These are phyloP conservation scores for Calameuta idolon DNA, from an alignment of 2,888 invertebrate species.

Conservation along the genomic window DNA sequence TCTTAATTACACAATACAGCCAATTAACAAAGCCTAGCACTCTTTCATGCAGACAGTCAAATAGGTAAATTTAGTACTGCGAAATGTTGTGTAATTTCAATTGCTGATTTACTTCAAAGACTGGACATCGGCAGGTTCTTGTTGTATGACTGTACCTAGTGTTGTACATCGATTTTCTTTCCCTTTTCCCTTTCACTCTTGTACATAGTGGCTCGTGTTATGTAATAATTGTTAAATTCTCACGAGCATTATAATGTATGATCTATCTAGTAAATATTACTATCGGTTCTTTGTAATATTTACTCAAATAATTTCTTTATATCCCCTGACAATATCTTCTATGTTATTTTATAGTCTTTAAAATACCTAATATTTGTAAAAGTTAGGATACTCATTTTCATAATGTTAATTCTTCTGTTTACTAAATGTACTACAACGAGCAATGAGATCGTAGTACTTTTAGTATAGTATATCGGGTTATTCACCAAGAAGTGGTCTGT, in stretches of 20 bases:
- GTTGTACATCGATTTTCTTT: background rate
- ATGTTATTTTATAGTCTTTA: background rate
- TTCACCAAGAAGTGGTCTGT: too few species aligned
- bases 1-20: constrained; percentile 61
- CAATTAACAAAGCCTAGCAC: constrained; percentile 58
- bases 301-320: background rate
- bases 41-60: background rate
- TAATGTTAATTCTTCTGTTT: background rate
- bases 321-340: background rate
- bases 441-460: background rate
- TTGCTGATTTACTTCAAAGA: background rate
- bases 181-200: background rate
- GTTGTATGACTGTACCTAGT: background rate
- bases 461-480: background rate
- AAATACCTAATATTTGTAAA: background rate
- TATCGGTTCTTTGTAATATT: background rate
- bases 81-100: background rate
- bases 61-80: background rate
- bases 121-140: background rate
- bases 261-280: background rate
- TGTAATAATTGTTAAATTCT: background rate
- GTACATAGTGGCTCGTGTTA: background rate
- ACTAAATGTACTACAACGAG: background rate
- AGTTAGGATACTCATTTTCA: too few species aligned
- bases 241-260: background rate